Evolutionary conservation across 1,140 invertebrate genomes (phyloP).

Genomic region (Drosophila tristis): DNA sequence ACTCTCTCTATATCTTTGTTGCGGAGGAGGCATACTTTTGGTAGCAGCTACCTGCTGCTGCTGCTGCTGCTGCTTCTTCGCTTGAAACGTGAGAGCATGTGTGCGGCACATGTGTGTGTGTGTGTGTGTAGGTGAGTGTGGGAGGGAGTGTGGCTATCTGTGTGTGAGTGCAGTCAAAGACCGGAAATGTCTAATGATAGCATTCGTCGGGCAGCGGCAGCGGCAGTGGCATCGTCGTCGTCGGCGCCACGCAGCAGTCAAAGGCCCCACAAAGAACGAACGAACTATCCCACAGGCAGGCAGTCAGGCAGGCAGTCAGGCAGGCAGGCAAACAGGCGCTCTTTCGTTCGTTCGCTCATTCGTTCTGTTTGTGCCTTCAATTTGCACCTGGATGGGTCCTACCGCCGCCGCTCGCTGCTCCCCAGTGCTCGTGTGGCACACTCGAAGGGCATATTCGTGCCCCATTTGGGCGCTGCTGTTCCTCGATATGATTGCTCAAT

Average conservation of each 20-base stretch:
- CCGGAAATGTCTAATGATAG: slow-evolving; percentile 74
- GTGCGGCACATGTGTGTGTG: slow-evolving; percentile 19
- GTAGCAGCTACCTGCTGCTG: slow-evolving; percentile 28
- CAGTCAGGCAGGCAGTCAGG: too few species aligned
- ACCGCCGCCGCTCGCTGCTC: slow-evolving; percentile 18
- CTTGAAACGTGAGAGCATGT: slow-evolving; percentile 23
- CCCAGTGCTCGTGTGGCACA: slow-evolving; percentile 1
- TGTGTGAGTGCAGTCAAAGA: slow-evolving; percentile 45
- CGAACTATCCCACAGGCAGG: too few species aligned
- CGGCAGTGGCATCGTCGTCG: slow-evolving; percentile 29
- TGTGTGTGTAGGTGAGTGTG: slow-evolving; percentile 12
- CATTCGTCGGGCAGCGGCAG: slow-evolving; percentile 32
- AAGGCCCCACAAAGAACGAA: too few species aligned
- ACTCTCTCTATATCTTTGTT: not conserved
- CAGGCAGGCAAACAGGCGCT: too few species aligned
- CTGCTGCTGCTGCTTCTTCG: not conserved
- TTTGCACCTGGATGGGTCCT: slow-evolving; percentile 46
- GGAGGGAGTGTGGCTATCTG: too few species aligned
- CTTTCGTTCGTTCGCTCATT: too few species aligned
- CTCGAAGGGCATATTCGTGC: too few species aligned
- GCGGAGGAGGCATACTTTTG: slow-evolving; percentile 32
- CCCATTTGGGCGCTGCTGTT: too few species aligned
- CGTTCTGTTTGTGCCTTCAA: slow-evolving; percentile 34
- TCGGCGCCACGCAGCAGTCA: too few species aligned
- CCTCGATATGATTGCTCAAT: too few species aligned